Base-by-base conservation (phyloP, 1,140 invertebrate species). In the Drosophila sechellia region DNA sequence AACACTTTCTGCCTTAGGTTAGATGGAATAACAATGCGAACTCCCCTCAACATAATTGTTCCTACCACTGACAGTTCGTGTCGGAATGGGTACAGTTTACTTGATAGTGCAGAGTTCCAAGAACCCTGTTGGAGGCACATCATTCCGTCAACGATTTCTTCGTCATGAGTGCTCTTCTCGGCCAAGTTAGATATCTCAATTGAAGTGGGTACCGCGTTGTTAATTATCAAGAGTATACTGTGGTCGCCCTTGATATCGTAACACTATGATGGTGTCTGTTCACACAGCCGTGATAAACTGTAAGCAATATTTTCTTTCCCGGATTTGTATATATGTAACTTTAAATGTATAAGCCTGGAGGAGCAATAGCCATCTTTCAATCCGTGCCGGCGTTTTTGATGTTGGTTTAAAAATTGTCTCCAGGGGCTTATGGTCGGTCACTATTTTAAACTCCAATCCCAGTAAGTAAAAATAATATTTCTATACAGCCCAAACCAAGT, bases 21-120 rank as follows among this genome's bases (percentile, higher is more conserved):
- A 4, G 13, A 5, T 13, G 13, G n/a, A 40, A 40, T 45, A 8
- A 45, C 12, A 20, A 45, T 20, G 5, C 43, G 43, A 11, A 45
- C 17, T 45, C 43, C 17, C 20, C 43, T 45, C 20, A 45, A 17
- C 11, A 45, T 45, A 45, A 45, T 45, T 45, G 43, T 45, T 22
- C 43, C 43, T 12, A 45, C 20, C 3, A 17, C 20, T 45, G 42
- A 45, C 10, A 45, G 11, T 10, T 20, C 42, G 5, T 45, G 15
- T 20, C 15, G 42, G 15, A 45, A 45, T 20, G 42, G 42, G 42
- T 45, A 45, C 13, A 45, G 15, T 45, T 45, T 45, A 20, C 11
- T 45, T 20, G 17, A 20, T 11, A 20, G 17, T 45, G 15, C 42
- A 17, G 42, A 45, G 11, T 45, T 11, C 10, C 42, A 22, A 45